A percentile compares a stretch with the other conserved stretches of the same genome.
phyloP scores from a whole-genome alignment of 1,140 invertebrate species.

The Drosophila malerkotliana region DNA sequence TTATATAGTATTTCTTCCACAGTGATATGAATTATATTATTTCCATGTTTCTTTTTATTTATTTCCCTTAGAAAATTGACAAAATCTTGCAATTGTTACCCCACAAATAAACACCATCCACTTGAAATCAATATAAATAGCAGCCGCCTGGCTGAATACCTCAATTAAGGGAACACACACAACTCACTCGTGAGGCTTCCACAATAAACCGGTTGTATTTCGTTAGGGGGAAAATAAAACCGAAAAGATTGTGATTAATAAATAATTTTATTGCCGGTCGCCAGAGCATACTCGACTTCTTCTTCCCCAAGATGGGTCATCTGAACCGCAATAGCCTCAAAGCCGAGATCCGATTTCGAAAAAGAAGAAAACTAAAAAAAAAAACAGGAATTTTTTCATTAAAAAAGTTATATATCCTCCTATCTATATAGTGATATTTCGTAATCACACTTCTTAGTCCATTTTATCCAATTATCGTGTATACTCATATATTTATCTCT shows the following conservation, averaged over 20 bases:
- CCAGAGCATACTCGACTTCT: constrained; percentile 36
- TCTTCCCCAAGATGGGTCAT: constrained; percentile 17
- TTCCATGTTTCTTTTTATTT: background rate
- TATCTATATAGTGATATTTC: constrained; percentile 15
- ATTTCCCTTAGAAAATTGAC: constrained; percentile 22
- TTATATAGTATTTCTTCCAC: no score
- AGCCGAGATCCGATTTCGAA: constrained; percentile 27
- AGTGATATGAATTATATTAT: no score
- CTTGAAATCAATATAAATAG: constrained; percentile 58
- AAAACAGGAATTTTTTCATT: background rate
- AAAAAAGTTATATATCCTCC: background rate
- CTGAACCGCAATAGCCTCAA: constrained; percentile 48
- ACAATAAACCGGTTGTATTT: constrained; percentile 40
- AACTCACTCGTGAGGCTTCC: constrained; percentile 45
- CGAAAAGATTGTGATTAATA: constrained; percentile 48
- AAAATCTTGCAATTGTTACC: constrained; percentile 30
- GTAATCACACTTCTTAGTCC: background rate
- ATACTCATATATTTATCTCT: constrained; percentile 35
- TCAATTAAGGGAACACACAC: constrained; percentile 31
- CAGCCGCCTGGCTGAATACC: constrained; percentile 15
- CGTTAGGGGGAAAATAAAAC: constrained; percentile 32
- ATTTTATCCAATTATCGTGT: constrained; percentile 33
- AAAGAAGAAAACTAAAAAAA: constrained; percentile 4
- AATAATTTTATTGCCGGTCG: constrained; percentile 25
- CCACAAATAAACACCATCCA: constrained; percentile 45